Base-by-base conservation (phyloP, 2,797 vertebrate genomes). In the Heterohyrax brucei region DNA sequence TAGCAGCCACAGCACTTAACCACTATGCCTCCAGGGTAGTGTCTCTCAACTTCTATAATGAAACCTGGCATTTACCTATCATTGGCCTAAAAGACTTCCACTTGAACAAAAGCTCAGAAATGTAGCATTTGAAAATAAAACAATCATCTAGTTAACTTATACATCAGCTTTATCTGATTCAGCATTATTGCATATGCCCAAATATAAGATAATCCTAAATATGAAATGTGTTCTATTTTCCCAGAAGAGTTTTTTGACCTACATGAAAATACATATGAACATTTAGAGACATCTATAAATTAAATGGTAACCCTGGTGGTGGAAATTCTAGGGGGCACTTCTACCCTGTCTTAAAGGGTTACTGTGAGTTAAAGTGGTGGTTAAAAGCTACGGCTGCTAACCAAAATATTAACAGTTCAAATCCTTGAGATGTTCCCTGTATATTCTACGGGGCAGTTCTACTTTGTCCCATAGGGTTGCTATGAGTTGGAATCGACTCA, bases 11-110 rank as follows among this genome's bases (percentile, higher is more conserved):
- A 39, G 39, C 39, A 39, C 39, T 39, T 39, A 39, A 39, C 39
- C 39, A 39, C 39, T 39, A 39, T 39, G 39, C 39, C 39, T 39
- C 39, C 13, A 89, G 4, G 61, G 18, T 46, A 24, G 56, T 26
- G 14, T 95, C 92, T 90, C 92, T 10, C 78, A 78, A 84, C 94
- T 82, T 88, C 87, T 82, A 79, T 76, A 92, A 89, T 81, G 22
- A 92, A 96, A 89, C 89, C 56, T 87, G 62, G 33, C 61, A 87
- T 76, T 50, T 90, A 77, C 33, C 76, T 30, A 12, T 9, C 72
- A 50, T 39, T 19, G 80, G 79, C 21, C 92, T 77, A 91, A 93
- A 96, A 94, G 30, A 12, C 18, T 89, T 86, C 80, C 22, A 78
- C 48, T 86, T 88, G 85, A 62, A 68, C 21, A 83, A 89, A 76